Conservation (phyloP, 2,113 vertebrate genomes). For the Upupa epops region DNA sequence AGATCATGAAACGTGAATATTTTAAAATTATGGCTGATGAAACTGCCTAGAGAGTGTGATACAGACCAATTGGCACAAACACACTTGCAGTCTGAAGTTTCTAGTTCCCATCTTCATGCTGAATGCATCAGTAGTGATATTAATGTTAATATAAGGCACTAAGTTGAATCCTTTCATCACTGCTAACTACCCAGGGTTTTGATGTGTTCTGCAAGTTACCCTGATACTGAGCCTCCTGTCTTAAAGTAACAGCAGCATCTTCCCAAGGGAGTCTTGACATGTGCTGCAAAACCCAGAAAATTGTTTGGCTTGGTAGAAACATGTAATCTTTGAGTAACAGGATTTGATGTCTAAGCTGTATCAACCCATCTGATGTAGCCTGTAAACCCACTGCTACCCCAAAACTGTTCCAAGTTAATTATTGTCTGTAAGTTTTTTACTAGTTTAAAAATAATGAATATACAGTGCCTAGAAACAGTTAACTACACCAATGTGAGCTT, state of each 20-base stretch:
- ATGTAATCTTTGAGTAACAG: not conserved
- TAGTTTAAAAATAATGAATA: slow-evolving; percentile 21
- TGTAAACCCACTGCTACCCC: not conserved
- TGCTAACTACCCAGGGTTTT: not conserved
- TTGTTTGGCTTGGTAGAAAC: not conserved
- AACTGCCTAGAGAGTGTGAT: not conserved
- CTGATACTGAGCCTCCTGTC: not conserved
- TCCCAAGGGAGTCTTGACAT: not conserved
- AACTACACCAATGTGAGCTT: not conserved
- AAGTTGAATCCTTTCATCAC: not conserved
- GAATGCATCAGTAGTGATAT: not conserved
- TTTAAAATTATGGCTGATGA: not conserved
- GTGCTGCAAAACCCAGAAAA: not conserved
- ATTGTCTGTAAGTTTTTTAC: not conserved
- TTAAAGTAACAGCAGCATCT: not conserved
- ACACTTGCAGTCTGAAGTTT: not conserved
- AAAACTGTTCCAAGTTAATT: slow-evolving; percentile 6
- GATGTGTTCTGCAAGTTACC: not conserved
- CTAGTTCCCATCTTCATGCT: not conserved
- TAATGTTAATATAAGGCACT: not conserved
- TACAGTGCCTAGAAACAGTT: slow-evolving; percentile 25
- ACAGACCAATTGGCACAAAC: not conserved
- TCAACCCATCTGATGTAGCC: not conserved
- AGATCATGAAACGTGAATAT: not conserved
- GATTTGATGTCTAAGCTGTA: not conserved